Base-by-base conservation (phyloP, 2,888 invertebrate genomes). In the Epistrophe grossulariae region DNA sequence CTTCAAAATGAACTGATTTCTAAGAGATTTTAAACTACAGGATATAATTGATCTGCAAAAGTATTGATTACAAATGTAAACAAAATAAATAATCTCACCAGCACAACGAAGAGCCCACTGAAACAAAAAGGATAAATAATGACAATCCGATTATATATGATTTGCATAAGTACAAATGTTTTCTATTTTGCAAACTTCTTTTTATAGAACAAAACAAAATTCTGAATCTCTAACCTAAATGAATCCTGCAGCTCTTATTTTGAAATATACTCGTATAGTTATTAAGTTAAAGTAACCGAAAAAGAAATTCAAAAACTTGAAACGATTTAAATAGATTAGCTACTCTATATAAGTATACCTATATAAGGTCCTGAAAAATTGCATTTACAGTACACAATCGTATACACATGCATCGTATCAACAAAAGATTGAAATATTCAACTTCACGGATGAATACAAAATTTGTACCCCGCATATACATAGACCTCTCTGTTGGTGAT, bases 321-420 rank as follows among this genome's bases (percentile, higher is more conserved):
- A 87, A 68, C 83, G 79, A 87, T 83, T 79, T 68, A 87, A 79
- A 72, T 68, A 70, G 83, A 76, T 87, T 79, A 82, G 59, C 70
- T 74, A n/a, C 35, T 68, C 19, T 15, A 45, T 11, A 48, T n/a
- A 17, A 35, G 0, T 6, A 45, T 4, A 5, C 5, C 5, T 7
- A 2, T 17, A 2, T 17, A 10, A 13, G 50, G 79, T 76, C 70
- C 72, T 73, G 68, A 28, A 43, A 60, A 72, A 66, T 62, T 19
- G 13, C 62, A 24, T 43, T 3, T 15, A 13, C 7, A 35, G 1
- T 2, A 28, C 13, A 40, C 13, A 11, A 15, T 11, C 10, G n/a
- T 10, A 28, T 35, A 28, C 8, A 3, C 9, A 28, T 43, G 5
- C 8, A 24, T 70, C 57, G 31, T 24, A 78, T 73, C 71, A 60